Percentiles rank a stretch among this genome's conserved stretches.
Evolutionary conservation across 1,140 invertebrate species (phyloP).

Genomic region (Marisa cornuarietis): DNA sequence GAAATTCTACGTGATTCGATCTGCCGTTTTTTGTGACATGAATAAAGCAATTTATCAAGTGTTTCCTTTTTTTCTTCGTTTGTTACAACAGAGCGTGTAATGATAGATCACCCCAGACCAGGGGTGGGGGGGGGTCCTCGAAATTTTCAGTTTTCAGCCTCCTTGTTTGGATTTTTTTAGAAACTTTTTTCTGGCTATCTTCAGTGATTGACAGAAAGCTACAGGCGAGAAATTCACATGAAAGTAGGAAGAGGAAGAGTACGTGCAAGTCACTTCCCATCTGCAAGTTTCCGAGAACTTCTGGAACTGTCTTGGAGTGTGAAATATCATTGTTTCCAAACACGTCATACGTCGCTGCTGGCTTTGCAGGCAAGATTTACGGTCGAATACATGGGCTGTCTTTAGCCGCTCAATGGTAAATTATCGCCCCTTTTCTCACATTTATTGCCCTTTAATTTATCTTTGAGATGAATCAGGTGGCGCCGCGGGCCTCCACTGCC

Average conservation of each 20-base stretch:
- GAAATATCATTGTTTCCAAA: slow-evolving; percentile 27
- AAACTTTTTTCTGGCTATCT: too few relatives aligned
- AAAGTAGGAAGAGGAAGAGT: too few relatives aligned
- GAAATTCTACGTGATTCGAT: too few relatives aligned
- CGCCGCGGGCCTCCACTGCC: slow-evolving; percentile 8
- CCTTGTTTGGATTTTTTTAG: background rate
- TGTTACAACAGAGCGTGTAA: too few relatives aligned
- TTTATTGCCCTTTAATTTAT: slow-evolving; percentile 38
- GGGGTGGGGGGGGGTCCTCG: background rate
- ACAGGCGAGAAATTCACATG: too few relatives aligned
- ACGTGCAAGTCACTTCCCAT: too few relatives aligned
- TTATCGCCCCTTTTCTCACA: slow-evolving; percentile 31
- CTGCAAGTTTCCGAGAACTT: too few relatives aligned
- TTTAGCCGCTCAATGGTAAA: slow-evolving; percentile 30
- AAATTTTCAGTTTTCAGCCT: background rate
- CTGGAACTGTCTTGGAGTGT: slow-evolving; percentile 14
- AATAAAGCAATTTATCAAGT: too few relatives aligned
- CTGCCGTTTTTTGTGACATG: too few relatives aligned
- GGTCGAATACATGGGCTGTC: slow-evolving; percentile 11
- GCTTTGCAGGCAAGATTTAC: too few relatives aligned
- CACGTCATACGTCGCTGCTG: background rate
- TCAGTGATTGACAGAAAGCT: background rate
- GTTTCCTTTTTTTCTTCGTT: too few relatives aligned
- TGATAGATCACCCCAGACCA: background rate
- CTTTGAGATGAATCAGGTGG: slow-evolving; percentile 28